Conservation (phyloP, 1,140 invertebrate species). For the Temnothorax longispinosus region DNA sequence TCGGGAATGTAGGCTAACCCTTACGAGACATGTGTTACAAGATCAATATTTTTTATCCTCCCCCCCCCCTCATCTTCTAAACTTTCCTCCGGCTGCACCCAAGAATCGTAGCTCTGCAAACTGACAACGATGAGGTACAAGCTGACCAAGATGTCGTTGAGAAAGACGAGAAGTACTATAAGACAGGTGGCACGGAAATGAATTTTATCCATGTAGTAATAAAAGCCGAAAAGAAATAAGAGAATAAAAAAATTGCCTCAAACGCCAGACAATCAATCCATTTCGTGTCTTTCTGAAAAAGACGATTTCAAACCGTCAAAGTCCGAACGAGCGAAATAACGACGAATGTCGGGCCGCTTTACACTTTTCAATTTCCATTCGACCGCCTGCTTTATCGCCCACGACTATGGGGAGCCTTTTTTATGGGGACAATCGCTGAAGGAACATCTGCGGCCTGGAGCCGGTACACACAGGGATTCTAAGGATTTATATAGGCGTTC, state of each 20-base stretch:
- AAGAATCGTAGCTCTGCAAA: constrained; percentile 5
- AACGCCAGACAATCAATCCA: not conserved
- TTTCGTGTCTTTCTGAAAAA: not conserved
- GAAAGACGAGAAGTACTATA: not conserved
- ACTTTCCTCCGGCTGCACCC: constrained; percentile 4
- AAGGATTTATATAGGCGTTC: constrained; percentile 65
- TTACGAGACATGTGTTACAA: constrained; percentile 73
- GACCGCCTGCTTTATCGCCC: constrained; percentile 63
- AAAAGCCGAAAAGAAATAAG: not conserved
- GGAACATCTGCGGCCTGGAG: constrained; percentile 72
- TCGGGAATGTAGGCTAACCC: constrained; percentile 73
- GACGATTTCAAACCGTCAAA: constrained; percentile 8
- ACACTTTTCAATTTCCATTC: constrained; percentile 74
- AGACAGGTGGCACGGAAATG: not conserved
- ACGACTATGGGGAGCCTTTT: constrained; percentile 65
- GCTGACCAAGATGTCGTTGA: not conserved
- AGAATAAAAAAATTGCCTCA: constrained; percentile 15
- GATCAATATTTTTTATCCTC: constrained; percentile 77
- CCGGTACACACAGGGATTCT: constrained; percentile 49
- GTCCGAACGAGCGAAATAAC: constrained; percentile 20
- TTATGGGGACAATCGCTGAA: constrained; percentile 72
- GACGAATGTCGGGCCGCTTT: constrained; percentile 58
- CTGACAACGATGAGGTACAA: not conserved
- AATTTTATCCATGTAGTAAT: not conserved
- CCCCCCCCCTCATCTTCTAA: constrained; percentile 26